These are phyloP conservation scores for Glaucopsyche alexis DNA, from an alignment of 2,888 invertebrate genomes.

Conservation along the genomic window DNA sequence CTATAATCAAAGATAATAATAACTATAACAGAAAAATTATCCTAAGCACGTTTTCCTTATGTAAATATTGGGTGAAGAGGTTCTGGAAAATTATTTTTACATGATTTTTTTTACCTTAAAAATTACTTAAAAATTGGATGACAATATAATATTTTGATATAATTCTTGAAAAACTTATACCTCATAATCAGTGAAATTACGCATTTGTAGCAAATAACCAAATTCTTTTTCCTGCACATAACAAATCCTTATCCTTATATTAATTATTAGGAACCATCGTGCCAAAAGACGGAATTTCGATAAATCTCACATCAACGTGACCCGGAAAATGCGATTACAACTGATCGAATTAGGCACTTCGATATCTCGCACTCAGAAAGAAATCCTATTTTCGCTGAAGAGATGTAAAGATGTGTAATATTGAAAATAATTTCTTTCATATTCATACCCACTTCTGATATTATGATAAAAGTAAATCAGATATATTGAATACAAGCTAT, in stretches of 20 bases:
- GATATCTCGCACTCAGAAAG: conserved; percentile 52
- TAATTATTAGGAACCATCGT: conserved; percentile 1
- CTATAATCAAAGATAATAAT: no score
- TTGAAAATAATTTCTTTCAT: conserved; percentile 9
- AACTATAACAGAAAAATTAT: no score
- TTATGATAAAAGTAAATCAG: not conserved
- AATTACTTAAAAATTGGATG: no score
- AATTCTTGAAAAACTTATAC: no score
- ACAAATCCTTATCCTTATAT: not conserved
- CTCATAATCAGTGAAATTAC: not conserved
- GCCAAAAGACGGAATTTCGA: conserved; percentile 22
- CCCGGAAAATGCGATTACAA: conserved; percentile 64
- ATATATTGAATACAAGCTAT: no score
- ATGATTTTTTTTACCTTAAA: no score
- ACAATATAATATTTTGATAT: no score
- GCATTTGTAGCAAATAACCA: not conserved
- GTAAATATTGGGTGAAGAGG: no score
- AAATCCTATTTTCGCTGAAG: conserved; percentile 24
- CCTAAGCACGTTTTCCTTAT: no score
- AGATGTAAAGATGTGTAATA: conserved; percentile 1
- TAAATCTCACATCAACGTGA: conserved; percentile 33
- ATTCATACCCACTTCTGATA: not conserved
- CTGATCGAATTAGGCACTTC: conserved; percentile 69
- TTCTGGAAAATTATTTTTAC: no score
- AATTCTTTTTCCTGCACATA: not conserved